phyloP scores from a whole-genome alignment of 2,888 invertebrate species.

The Orthonevra nobilis region DNA sequence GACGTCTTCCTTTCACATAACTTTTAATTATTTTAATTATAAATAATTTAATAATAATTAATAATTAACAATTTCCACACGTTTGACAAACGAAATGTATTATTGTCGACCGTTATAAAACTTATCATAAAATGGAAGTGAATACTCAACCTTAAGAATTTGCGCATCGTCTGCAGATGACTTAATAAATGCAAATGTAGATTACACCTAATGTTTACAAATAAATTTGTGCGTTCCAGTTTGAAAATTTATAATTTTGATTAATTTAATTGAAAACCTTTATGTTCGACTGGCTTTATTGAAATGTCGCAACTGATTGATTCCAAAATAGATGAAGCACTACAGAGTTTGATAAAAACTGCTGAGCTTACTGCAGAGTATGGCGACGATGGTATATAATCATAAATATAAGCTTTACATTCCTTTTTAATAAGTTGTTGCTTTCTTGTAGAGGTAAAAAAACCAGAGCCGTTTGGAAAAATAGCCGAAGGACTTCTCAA shows the following conservation, averaged over 20 bases:
- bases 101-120: too few species aligned
- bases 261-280: background rate
- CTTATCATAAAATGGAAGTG: too few species aligned
- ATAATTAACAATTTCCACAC: too few species aligned
- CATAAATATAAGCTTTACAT: background rate
- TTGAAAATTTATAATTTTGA: background rate
- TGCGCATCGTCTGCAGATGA: too few species aligned
- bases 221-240: too few species aligned
- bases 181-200: too few species aligned
- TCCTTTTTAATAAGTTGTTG: background rate
- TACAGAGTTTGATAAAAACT: slow-evolving; percentile 72
- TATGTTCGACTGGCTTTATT: background rate
- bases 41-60: too few species aligned
- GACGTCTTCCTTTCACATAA: too few species aligned
- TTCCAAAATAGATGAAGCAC: slow-evolving; percentile 76
- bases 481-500: slow-evolving; percentile 58
- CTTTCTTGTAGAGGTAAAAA: slow-evolving; percentile 65
- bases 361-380: slow-evolving; percentile 71
- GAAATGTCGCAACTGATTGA: slow-evolving; percentile 62
- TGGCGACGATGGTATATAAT: slow-evolving; percentile 71
- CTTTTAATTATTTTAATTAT: too few species aligned
- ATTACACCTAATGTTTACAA: too few species aligned
- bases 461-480: slow-evolving; percentile 58
- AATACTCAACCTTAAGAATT: too few species aligned
- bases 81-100: too few species aligned